Percentiles rank a stretch among this genome's conserved stretches.
Conservation (phyloP, 2,888 invertebrate species). For the Eupithecia exiguata region DNA sequence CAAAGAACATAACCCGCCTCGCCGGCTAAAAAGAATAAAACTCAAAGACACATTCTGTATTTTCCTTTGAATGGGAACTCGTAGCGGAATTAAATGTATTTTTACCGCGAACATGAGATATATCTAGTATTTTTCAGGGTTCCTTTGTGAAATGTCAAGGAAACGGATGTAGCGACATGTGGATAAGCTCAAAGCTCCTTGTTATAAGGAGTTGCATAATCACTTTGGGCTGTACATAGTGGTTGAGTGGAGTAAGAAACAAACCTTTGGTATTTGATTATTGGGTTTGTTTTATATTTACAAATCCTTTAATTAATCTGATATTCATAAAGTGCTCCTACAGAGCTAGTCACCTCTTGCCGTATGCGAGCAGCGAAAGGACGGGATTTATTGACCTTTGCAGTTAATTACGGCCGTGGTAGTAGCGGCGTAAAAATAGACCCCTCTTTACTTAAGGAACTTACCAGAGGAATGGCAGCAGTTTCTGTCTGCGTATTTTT, state of each 20-base stretch:
- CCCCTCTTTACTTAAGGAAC: too few species aligned
- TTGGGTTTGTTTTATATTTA: not conserved
- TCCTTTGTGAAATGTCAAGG: not conserved
- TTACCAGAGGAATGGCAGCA: too few species aligned
- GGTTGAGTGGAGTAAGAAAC: not conserved
- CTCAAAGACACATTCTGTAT: not conserved
- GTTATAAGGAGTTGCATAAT: not conserved
- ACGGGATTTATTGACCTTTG: not conserved
- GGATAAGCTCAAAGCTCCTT: not conserved
- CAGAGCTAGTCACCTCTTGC: not conserved
- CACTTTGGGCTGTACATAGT: not conserved
- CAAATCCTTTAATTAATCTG: not conserved
- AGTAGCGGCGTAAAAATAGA: too few species aligned
- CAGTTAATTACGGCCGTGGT: not conserved
- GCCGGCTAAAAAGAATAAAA: not conserved
- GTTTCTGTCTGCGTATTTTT: too few species aligned
- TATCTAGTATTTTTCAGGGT: not conserved
- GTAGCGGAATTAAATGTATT: conserved; percentile 2
- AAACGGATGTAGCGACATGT: not conserved
- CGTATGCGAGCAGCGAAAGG: not conserved
- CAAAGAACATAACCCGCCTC: not conserved
- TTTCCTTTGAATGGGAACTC: not conserved
- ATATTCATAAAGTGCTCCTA: not conserved
- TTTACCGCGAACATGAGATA: not conserved
- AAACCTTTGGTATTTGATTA: not conserved